Base-by-base conservation (phyloP, 2,888 invertebrate species). In the Scaptomyza polygonia region DNA sequence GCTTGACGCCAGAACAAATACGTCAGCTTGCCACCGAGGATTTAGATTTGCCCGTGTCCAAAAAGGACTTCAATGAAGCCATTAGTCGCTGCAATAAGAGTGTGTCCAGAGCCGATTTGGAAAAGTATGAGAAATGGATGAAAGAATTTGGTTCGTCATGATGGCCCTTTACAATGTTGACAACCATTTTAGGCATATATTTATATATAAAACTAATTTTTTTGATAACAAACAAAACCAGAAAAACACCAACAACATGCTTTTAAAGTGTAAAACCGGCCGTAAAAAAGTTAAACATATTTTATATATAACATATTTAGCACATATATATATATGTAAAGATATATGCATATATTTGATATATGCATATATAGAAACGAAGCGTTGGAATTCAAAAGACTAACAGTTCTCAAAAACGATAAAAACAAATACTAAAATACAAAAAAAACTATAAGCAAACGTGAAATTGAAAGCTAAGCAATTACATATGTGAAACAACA, bases 111-210 rank as follows among this genome's bases (percentile, higher is more conserved):
- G 96, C 96, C 69, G 99, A 99, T 93, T 93, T 99, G 79, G 96
- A 97, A 89, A 98, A 97, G 91, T 99, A 99, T 93, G 96, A 97
- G 86, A 95, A 96, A 88, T 99, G 99, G 99, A 98, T 99, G 97
- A 94, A 94, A 42, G 98, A 99, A 92, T 99, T 97, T 90, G 99
- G 99, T 59, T 92, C 92, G 62, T 92, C 92, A 88, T 92, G 92
- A 92, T 91, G 89, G 68, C 65, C 49, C 55, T 76, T 34, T 12
- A 25, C 6, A 16, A 55, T 34, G 21, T 44, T 59, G 42, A 47
- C 64, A 64, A 39, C 64, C 64, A 58, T 68, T 40, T 65, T 75
- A 77, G 63, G 49, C 66, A 70, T 72, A 70, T 67, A 69, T 59
- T 39, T 62, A 42, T 54, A 58, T 53, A 64, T 49, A 59, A 34